A percentile compares a stretch with the other conserved stretches of the same genome.
Evolutionary conservation across 2,888 invertebrate genomes (phyloP).

Genomic region (Nephrotoma flavescens): DNA sequence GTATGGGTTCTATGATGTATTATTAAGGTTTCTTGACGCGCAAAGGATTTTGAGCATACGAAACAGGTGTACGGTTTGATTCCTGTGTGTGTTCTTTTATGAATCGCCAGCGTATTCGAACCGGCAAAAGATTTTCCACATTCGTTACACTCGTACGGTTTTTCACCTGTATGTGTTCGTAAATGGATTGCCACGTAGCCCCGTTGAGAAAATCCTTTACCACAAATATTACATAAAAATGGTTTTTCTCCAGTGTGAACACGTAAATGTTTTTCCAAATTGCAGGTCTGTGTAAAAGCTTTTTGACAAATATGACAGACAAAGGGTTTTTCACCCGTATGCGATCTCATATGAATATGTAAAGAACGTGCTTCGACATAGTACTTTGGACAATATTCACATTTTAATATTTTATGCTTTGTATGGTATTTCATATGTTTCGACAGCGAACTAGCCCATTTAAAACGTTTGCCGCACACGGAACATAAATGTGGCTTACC

Average conservation of each 20-base stretch:
- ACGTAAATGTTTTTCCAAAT: slow-evolving; percentile 10
- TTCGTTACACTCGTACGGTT: slow-evolving; percentile 10
- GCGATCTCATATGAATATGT: slow-evolving; percentile 11
- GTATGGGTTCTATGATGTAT: slow-evolving; percentile 14
- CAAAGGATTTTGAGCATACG: slow-evolving; percentile 14
- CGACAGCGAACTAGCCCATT: slow-evolving; percentile 36
- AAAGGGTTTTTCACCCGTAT: slow-evolving; percentile 10
- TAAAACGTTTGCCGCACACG: slow-evolving; percentile 33
- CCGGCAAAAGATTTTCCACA: slow-evolving; percentile 17
- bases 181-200: slow-evolving; percentile 13
- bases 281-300: slow-evolving; percentile 9
- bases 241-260: slow-evolving; percentile 12
- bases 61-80: slow-evolving; percentile 14
- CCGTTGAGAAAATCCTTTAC: slow-evolving; percentile 11
- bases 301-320: slow-evolving; percentile 5
- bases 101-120: slow-evolving; percentile 15
- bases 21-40: slow-evolving; percentile 14
- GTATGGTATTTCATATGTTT: slow-evolving; percentile 39
- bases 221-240: slow-evolving; percentile 10
- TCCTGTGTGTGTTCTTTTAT: slow-evolving; percentile 16
- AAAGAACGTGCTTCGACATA: slow-evolving; percentile 31
- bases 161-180: slow-evolving; percentile 14
- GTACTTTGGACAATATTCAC: slow-evolving; percentile 33
- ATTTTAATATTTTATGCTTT: slow-evolving; percentile 33
- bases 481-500: slow-evolving; percentile 34